phyloP scores from a whole-genome alignment of 2,797 vertebrate species.

The Bradypodion pumilum region DNA sequence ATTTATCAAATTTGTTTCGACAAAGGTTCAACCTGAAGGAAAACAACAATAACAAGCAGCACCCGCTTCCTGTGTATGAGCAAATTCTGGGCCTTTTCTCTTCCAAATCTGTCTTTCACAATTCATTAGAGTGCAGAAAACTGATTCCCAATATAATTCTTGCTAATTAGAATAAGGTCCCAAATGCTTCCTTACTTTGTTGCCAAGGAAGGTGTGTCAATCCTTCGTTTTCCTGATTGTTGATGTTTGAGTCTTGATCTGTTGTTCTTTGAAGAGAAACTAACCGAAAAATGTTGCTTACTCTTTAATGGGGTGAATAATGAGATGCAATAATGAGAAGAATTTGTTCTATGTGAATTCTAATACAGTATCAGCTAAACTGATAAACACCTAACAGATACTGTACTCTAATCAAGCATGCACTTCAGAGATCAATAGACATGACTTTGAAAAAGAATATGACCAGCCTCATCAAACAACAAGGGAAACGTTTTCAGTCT shows the following conservation, averaged over 20 bases:
- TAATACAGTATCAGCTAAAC: neutral
- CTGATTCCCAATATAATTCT: neutral
- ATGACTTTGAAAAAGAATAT: no score
- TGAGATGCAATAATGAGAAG: neutral
- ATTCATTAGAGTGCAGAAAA: constrained; percentile 1
- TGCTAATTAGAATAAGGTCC: neutral
- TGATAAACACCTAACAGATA: neutral
- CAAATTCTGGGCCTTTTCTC: neutral
- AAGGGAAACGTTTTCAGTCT: neutral
- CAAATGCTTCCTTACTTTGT: neutral
- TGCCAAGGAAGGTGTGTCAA: neutral
- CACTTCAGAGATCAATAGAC: neutral
- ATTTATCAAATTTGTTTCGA: neutral
- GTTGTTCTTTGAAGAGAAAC: neutral
- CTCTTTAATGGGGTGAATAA: neutral
- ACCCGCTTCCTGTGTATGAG: neutral
- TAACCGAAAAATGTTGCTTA: constrained; percentile 7
- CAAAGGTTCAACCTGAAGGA: constrained; percentile 35
- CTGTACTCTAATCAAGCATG: neutral
- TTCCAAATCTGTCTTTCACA: constrained; percentile 25
- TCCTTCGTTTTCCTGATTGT: neutral
- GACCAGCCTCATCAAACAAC: neutral
- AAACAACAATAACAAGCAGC: constrained; percentile 28
- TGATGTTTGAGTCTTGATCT: neutral
- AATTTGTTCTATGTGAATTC: neutral